These are phyloP conservation scores for Dysdera silvatica DNA, from an alignment of 1,140 invertebrate genomes.

Conservation along the genomic window DNA sequence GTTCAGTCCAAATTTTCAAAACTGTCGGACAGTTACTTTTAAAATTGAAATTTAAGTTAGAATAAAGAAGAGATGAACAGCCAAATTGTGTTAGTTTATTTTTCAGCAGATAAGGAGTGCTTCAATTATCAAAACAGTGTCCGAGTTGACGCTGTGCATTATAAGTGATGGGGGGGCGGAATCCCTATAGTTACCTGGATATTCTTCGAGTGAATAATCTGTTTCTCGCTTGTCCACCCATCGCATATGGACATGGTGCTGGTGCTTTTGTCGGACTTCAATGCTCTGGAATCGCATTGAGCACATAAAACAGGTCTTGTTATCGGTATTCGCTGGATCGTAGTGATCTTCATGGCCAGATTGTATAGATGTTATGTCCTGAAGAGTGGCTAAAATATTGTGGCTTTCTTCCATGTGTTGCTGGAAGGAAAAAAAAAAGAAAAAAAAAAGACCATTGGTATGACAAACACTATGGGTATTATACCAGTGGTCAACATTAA, in stretches of 20 bases:
- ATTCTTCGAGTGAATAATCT: slow-evolving; percentile 25
- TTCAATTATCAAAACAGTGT: too few species aligned
- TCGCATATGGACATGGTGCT: slow-evolving; percentile 34
- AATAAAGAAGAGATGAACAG: too few species aligned
- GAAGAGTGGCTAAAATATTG: background rate
- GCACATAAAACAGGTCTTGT: slow-evolving; percentile 31
- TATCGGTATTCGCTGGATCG: slow-evolving; percentile 24
- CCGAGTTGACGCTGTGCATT: too few species aligned
- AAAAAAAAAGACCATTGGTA: too few species aligned
- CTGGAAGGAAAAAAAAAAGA: slow-evolving; percentile 5
- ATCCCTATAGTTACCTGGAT: slow-evolving; percentile 16
- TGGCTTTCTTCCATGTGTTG: slow-evolving; percentile 29
- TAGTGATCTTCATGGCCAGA: slow-evolving; percentile 13
- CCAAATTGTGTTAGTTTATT: too few species aligned
- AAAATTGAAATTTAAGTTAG: too few species aligned
- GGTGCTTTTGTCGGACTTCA: slow-evolving; percentile 28
- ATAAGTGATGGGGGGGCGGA: too few species aligned
- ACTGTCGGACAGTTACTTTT: too few species aligned
- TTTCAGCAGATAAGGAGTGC: too few species aligned
- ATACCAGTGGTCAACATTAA: too few species aligned
- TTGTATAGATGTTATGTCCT: slow-evolving; percentile 3
- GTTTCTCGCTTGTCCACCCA: slow-evolving; percentile 22
- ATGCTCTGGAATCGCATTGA: slow-evolving; percentile 27
- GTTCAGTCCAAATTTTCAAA: too few species aligned
- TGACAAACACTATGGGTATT: too few species aligned